These are phyloP conservation scores for Dipus sagitta DNA, from an alignment of 2,797 vertebrate species.

Conservation along the genomic window DNA sequence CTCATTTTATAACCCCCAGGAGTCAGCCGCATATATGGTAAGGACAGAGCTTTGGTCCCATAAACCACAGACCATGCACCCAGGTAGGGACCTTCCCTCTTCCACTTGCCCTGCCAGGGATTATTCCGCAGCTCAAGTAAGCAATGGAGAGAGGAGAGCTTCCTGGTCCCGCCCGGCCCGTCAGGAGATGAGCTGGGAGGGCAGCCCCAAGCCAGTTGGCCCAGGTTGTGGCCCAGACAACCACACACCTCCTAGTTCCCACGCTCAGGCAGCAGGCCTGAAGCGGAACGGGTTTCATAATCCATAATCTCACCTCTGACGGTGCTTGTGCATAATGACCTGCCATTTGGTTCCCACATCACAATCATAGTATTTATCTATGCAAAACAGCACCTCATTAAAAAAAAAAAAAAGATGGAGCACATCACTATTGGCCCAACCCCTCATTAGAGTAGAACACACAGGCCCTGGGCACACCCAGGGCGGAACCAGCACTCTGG, in stretches of 20 bases:
- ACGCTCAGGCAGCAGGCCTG: slow-evolving; percentile 81
- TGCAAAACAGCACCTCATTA: slow-evolving; percentile 83
- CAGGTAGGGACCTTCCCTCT: neutral
- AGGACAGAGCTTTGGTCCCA: neutral
- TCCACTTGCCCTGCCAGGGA: slow-evolving; percentile 1
- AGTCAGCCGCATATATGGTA: neutral
- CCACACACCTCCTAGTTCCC: slow-evolving; percentile 79
- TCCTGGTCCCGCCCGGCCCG: slow-evolving; percentile 52
- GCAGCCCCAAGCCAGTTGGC: slow-evolving; percentile 54
- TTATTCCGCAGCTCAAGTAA: slow-evolving; percentile 17
- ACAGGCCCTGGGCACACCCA: slow-evolving; percentile 73
- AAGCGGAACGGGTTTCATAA: slow-evolving; percentile 83
- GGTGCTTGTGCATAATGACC: slow-evolving; percentile 84
- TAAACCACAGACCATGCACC: neutral
- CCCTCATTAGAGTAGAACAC: slow-evolving; percentile 80
- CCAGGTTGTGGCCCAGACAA: slow-evolving; percentile 67
- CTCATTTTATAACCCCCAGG: neutral
- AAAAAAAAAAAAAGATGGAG: slow-evolving; percentile 73
- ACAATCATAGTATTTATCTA: slow-evolving; percentile 86
- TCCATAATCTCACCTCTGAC: slow-evolving; percentile 82
- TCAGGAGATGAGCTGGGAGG: slow-evolving; percentile 62
- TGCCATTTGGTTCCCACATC: slow-evolving; percentile 85
- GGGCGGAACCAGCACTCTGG: slow-evolving; percentile 61
- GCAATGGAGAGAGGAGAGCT: neutral
- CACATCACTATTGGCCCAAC: slow-evolving; percentile 77